These are phyloP conservation scores for Lophotriccus pileatus DNA, from an alignment of 2,797 vertebrate genomes.

Conservation along the genomic window DNA sequence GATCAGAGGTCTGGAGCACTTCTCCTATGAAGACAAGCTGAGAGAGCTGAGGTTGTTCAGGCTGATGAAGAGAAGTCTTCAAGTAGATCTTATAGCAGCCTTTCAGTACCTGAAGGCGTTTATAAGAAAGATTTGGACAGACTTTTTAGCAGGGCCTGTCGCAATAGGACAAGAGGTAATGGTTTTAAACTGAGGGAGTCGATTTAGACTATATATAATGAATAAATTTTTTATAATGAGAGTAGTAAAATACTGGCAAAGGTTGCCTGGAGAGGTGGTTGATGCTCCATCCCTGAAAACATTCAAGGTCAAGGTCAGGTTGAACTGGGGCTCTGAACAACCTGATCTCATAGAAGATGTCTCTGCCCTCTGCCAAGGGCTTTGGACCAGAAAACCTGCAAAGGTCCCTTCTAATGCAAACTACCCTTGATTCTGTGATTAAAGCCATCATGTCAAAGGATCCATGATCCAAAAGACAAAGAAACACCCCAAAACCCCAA, in stretches of 20 bases:
- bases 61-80: not conserved
- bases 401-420: not conserved
- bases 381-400: not conserved
- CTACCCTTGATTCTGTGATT: not conserved
- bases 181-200: not conserved
- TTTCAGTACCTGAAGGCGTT: not conserved
- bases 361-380: not conserved
- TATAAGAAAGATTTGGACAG: not conserved
- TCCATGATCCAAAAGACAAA: not conserved
- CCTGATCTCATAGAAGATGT: not conserved
- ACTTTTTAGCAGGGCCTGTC: not conserved
- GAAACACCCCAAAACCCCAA: not conserved
- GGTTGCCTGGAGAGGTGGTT: not conserved
- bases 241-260: not conserved
- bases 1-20: not conserved
- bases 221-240: not conserved
- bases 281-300: not conserved
- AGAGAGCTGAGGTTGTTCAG: not conserved
- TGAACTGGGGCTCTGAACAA: not conserved
- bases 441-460: not conserved
- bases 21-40: not conserved
- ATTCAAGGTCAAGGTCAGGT: not conserved
- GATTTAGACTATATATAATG: rapidly evolving
- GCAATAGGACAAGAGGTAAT: not conserved
- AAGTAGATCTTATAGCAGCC: not conserved